Evolutionary conservation across 2,113 vertebrate genomes (phyloP).

Genomic region (Orycteropus afer): DNA sequence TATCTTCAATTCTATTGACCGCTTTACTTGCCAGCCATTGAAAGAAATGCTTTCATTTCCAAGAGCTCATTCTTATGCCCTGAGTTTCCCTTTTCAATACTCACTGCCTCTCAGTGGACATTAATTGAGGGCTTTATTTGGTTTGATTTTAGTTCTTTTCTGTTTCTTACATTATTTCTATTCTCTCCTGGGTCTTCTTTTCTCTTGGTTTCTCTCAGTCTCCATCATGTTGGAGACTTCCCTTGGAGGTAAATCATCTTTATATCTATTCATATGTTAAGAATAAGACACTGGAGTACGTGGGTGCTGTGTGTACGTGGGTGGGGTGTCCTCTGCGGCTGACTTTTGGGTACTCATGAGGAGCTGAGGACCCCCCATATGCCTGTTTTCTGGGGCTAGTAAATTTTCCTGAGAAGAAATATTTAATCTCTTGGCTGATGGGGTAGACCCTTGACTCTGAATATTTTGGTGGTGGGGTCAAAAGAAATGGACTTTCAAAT

Average conservation of each 20-base stretch:
- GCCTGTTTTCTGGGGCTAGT: background rate
- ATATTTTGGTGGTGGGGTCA: background rate
- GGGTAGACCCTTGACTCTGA: background rate
- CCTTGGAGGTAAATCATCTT: background rate
- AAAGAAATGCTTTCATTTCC: background rate
- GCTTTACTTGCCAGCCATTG: conserved; percentile 21
- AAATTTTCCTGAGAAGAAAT: background rate
- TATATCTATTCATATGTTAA: background rate
- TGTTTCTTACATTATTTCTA: background rate
- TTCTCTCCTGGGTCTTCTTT: background rate
- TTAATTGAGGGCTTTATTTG: background rate
- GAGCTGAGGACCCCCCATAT: background rate
- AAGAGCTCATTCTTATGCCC: background rate
- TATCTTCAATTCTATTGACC: background rate
- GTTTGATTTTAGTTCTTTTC: conserved; percentile 35
- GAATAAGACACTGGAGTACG: background rate
- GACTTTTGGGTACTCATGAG: background rate
- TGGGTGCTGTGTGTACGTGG: background rate
- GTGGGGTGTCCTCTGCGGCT: background rate
- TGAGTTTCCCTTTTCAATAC: background rate
- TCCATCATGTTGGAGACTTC: background rate
- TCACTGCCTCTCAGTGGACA: background rate
- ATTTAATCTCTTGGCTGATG: rapidly evolving
- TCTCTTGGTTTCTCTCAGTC: background rate
- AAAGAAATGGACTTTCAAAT: background rate